A percentile compares a stretch with the other conserved stretches of the same genome.
phyloP scores from a whole-genome alignment of 2,113 vertebrate species.

The Lycocorax pyrrhopterus region DNA sequence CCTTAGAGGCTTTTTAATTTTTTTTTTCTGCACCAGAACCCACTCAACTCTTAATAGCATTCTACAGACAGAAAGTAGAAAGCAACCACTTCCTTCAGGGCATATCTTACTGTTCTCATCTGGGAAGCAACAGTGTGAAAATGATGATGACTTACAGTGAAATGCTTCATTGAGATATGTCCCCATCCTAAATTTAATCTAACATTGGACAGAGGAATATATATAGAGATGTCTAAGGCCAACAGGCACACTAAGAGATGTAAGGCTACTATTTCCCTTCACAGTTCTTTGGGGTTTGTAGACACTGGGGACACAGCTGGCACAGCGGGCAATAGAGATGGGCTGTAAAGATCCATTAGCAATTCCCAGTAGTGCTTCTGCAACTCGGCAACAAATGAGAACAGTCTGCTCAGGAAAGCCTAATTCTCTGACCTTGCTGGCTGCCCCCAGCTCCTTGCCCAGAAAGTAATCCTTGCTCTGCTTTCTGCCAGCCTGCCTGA shows the following conservation, averaged over 20 bases:
- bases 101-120: not conserved
- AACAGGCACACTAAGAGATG: not conserved
- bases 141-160: not conserved
- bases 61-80: not conserved
- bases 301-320: not conserved
- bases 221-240: not conserved
- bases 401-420: not conserved
- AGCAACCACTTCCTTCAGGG: not conserved
- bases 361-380: not conserved
- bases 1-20: not conserved
- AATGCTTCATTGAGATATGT: not conserved
- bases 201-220: not conserved
- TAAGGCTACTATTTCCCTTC: not conserved
- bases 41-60: not conserved
- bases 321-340: too few relatives aligned
- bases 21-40: not conserved
- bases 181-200: not conserved
- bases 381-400: not conserved
- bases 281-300: not conserved
- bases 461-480: not conserved
- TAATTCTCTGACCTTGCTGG: not conserved
- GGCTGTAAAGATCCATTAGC: accelerated
- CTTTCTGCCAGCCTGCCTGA: not conserved
- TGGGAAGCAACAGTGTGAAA: not conserved
- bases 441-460: not conserved